Evolutionary conservation across 1,140 invertebrate genomes (phyloP), one percentile per base, ranked within the genome.

Genomic region (Grapholita molesta): DNA sequence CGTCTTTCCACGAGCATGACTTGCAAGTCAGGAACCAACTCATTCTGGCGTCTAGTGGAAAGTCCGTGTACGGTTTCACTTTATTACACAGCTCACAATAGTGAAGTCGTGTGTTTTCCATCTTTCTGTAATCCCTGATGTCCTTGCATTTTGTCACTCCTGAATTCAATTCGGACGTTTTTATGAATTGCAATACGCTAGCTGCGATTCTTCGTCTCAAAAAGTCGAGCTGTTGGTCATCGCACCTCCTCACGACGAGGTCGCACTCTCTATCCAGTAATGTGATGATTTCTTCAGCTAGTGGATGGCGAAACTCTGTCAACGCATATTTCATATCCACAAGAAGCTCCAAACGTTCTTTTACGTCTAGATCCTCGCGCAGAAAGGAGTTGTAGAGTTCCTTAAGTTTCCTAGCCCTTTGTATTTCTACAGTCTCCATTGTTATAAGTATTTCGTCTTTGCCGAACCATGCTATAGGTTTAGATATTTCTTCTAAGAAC

Each of bases 391-490:
- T 88, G 73, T 95, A 95, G 1, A 95, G 76, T 48, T 91, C 90
- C 75, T 93, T 94, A 25, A 94, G 92, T 74, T 94, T 93, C 11
- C 92, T 91, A 7, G 94, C 95, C 76, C 93, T 93, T 81, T 95
- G 95, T 35, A 93, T 94, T 81, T 94, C 94, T 38, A 95, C 70
- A 4, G 95, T 95, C 38, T 95, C 92, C 94, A 96, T 94, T 32
- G 93, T 88, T 8, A 95, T 90, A 0, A 91, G 65, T 64, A 93
- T 91, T 0, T 93, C 93, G 68, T 94, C 94, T 25, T 92, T 89
- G 32, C 93, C 93, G 61, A 89, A 92, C 94, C 95, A 96, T 30
- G 88, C 86, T 1, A 94, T 85, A 0, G 95, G 93, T 69, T 93
- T 92, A 7, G 94, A 95, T 69, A 95, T 93, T 72, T 92, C 89